Base-by-base conservation (phyloP, 2,797 vertebrate species). In the Sebastes hopkinsi region DNA sequence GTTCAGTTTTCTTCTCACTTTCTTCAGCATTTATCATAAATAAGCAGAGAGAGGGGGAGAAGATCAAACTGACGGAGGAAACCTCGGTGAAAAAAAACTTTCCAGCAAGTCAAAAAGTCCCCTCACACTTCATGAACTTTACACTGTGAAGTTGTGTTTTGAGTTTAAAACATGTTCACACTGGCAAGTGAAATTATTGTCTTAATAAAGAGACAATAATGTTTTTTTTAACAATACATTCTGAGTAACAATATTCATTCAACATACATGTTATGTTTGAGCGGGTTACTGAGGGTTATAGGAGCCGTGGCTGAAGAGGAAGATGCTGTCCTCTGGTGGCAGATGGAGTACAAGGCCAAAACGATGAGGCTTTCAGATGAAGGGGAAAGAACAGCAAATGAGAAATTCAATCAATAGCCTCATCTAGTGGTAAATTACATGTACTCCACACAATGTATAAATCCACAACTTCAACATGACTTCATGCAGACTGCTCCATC, bases 321-420 rank as follows among this genome's bases (percentile, higher is more conserved):
- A 8, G 2, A 55, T 80, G 72, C 72, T 67, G 71, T 80, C 62
- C 62, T 79, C 84, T 84, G 6, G 18, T 82, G 87, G 66, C 22
- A 2, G 16, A 60, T 1, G 3, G 3, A 18, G 2, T 1, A 4
- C 5, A 67, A 20, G 7, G 3, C 8, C 18, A 59, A 81, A 61
- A 42, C 34, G 32, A 46, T 22, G 13, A 65, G 2, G n/a, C 5
- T 36, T 38, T 68, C 8, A 12, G 1, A 67, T 9, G 1, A 64
- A 32, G 5, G 5, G 11, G 1, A 1, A 14, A 3, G 13, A 58
- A 7, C 3, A 30, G 9, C 9, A 23, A n/a, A 34, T 25, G 1
- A 9, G 2, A 32, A 22, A 1, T 27, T 2, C 8, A 68, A 56
- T 3, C 20, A 76, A 69, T 8, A 14, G 14, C 54, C 1, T 8